Base-by-base conservation (phyloP, 2,797 vertebrate species). In the Syngnathus acus region DNA sequence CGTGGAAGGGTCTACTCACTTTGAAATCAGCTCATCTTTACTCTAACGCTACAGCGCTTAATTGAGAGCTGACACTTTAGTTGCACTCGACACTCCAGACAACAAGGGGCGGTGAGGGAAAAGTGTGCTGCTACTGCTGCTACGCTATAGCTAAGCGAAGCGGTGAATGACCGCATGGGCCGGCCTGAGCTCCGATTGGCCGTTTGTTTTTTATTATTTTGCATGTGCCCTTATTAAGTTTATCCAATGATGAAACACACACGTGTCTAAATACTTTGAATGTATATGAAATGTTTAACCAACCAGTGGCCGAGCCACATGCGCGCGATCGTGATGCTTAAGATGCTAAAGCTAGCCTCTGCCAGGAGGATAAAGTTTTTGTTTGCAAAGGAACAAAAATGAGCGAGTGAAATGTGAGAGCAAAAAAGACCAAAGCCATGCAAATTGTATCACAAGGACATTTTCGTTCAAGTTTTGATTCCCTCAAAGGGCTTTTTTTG, bases 201-300 rank as follows among this genome's bases (percentile, higher is more conserved):
- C 4, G 32, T 32, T 32, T 32, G 32, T 37, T 1, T 58, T 58
- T 50, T 57, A 6, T 57, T 16, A 38, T 38, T 57, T 42, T 42
- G 59, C 59, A 61, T 43, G 59, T 21, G 23, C 17, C 5, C 32
- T 55, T 55, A 6, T 55, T 2, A 16, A 13, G 26, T 26, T 37
- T 37, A 32, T 57, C 14, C 55, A 17, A 13, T 21, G 14, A 61
- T 6, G n/a, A n/a, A 45, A 62, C 32, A 43, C n/a, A 26, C 42
- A 13, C 4, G 60, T 62, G 60, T 62, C 60, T 62, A 45, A 62
- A 45, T 43, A 45, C 40, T 57, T 37, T 57, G 55, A 62, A 45
- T 26, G 42, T 45, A 62, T 16, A 45, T 21, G n/a, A 26, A 45
- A 26, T 7, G 60, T 62, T 62, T 14, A 21, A 16, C n/a, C 6